A percentile compares a stretch with the other conserved stretches of the same genome.
Conservation (phyloP, 2,113 vertebrate genomes). For the Rhinopomastus cyanomelas region DNA sequence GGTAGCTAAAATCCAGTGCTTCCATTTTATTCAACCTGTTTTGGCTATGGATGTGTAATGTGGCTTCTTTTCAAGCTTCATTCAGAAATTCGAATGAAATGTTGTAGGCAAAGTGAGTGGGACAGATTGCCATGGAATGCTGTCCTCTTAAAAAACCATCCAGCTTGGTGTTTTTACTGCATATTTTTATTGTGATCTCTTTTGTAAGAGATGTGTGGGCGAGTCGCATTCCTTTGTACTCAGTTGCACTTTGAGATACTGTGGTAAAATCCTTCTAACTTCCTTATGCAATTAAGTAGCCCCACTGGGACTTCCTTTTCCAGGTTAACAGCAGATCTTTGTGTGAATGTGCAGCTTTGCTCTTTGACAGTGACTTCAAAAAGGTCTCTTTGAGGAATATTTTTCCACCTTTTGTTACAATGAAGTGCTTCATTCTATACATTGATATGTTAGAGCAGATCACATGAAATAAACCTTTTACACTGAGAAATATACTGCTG, state of each 20-base stretch:
- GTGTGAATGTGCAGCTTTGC: not conserved
- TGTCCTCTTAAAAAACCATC: not conserved
- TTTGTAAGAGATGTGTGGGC: not conserved
- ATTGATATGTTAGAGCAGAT: not conserved
- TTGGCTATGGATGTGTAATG: not conserved
- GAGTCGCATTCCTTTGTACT: not conserved
- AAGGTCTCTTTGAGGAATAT: not conserved
- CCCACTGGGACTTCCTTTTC: conserved; percentile 27
- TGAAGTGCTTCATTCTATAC: not conserved
- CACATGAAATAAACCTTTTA: conserved; percentile 21
- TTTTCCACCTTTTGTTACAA: conserved; percentile 23
- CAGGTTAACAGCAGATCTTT: conserved; percentile 28
- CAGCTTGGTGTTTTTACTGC: not conserved
- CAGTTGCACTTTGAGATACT: not conserved
- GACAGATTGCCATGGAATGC: not conserved
- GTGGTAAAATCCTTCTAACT: conserved; percentile 11
- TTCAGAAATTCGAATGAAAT: not conserved
- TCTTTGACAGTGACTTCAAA: conserved; percentile 29
- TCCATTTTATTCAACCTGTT: not conserved
- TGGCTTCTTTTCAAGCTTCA: not conserved
- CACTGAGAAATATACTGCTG: not conserved
- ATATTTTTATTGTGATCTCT: not conserved
- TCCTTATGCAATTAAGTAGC: conserved; percentile 17
- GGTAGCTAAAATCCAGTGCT: conserved; percentile 5
- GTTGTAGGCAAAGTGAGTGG: not conserved